Percentiles rank a stretch among this genome's conserved stretches.
Conservation (phyloP, 30 jellyfish, hydroid and myxozoan species). For the Turritopsis dohrnii region DNA sequence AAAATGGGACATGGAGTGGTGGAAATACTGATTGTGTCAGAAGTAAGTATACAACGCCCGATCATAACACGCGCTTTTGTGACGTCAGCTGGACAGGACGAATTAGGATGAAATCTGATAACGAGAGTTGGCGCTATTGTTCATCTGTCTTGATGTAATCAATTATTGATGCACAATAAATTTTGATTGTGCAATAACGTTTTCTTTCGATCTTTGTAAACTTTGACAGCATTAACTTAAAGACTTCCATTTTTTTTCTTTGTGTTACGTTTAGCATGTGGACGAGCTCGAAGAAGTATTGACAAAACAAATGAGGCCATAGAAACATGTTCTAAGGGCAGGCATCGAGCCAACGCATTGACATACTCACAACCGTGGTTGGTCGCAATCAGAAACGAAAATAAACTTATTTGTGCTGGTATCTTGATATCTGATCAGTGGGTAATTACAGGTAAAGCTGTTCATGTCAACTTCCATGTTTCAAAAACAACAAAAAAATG, state of each 20-base stretch:
- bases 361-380: slow-evolving; percentile 37
- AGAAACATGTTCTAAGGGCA: slow-evolving; percentile 26
- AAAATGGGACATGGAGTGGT: slow-evolving; percentile 18
- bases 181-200: too few species aligned
- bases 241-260: too few species aligned
- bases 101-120: too few species aligned
- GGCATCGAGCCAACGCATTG: slow-evolving; percentile 13
- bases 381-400: slow-evolving; percentile 25
- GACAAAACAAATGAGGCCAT: neutral
- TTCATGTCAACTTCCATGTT: too few species aligned
- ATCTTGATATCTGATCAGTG: slow-evolving; percentile 25
- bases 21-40: slow-evolving; percentile 32
- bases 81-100: too few species aligned
- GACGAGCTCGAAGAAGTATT: neutral
- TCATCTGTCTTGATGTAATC: too few species aligned
- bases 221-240: too few species aligned
- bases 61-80: too few species aligned
- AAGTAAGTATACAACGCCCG: slow-evolving; percentile 27
- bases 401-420: slow-evolving; percentile 32
- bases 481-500: too few species aligned
- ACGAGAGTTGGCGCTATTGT: too few species aligned
- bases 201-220: neutral
- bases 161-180: too few species aligned
- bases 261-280: slow-evolving; percentile 27
- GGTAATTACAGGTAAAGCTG: slow-evolving; percentile 28